Percentiles rank a stretch among this genome's conserved stretches.
phyloP scores from a whole-genome alignment of 2,797 vertebrate species.

The Tenualosa thibaudeaui region DNA sequence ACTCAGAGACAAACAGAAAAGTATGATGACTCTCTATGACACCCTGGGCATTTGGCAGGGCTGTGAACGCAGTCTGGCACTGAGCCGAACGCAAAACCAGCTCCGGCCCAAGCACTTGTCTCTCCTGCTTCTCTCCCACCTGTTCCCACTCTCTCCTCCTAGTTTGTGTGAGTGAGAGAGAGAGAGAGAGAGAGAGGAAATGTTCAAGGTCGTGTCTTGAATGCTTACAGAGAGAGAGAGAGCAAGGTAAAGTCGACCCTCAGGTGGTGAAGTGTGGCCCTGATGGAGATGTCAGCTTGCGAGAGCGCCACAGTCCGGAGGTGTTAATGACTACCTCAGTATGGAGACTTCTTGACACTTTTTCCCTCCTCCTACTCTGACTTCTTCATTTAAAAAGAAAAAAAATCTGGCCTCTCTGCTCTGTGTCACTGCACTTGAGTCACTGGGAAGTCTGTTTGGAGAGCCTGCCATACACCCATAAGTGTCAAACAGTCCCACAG shows the following conservation, averaged over 20 bases:
- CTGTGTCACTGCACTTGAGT: neutral
- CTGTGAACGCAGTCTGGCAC: neutral
- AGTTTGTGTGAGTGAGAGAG: neutral
- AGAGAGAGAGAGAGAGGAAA: neutral
- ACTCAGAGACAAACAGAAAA: neutral
- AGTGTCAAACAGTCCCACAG: neutral
- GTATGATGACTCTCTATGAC: constrained; percentile 4
- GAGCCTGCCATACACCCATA: neutral
- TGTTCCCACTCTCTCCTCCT: neutral
- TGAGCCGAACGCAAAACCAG: neutral
- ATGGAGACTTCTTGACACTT: constrained; percentile 38
- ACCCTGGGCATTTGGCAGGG: constrained; percentile 2
- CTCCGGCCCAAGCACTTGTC: neutral
- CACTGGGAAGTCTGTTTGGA: constrained; percentile 1
- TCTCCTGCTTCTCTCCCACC: constrained; percentile 19
- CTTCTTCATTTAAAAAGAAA: neutral
- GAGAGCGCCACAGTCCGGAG: constrained; percentile 30
- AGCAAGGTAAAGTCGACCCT: neutral
- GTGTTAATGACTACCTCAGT: constrained; percentile 40
- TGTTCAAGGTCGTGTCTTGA: constrained; percentile 17
- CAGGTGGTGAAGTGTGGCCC: neutral
- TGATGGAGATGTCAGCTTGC: constrained; percentile 24
- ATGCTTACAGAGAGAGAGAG: neutral
- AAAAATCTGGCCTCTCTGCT: neutral
- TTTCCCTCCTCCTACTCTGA: neutral